phyloP scores from a whole-genome alignment of 2,113 vertebrate species.

The Nannobrachium achirus region DNA sequence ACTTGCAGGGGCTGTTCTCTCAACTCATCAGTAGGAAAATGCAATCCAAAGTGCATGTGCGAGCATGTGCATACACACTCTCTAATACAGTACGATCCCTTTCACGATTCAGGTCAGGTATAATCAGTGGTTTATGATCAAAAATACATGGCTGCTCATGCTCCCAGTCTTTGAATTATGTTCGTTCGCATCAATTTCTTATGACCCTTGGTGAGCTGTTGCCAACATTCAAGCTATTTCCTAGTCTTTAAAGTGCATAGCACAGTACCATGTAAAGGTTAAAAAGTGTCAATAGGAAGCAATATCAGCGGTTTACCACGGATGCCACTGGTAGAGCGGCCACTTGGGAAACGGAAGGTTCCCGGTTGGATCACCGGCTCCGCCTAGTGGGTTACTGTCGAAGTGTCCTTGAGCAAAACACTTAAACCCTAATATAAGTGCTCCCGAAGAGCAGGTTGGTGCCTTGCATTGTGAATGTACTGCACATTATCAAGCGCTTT shows the following conservation, averaged over 20 bases:
- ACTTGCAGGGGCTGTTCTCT: too few relatives aligned
- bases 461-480: too few relatives aligned
- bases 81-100: neutral
- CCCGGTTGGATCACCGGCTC: too few relatives aligned
- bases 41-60: too few relatives aligned
- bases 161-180: neutral
- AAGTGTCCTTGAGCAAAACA: too few relatives aligned
- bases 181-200: neutral
- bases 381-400: too few relatives aligned
- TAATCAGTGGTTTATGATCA: conserved; percentile 10
- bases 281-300: neutral
- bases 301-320: neutral
- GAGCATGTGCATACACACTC: neutral
- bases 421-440: too few relatives aligned
- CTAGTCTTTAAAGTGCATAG: neutral
- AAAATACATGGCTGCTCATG: conserved; percentile 1
- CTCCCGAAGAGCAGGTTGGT: too few relatives aligned
- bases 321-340: neutral
- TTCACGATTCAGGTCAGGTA: conserved; percentile 13
- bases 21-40: too few relatives aligned
- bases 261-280: neutral
- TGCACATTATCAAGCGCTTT: too few relatives aligned
- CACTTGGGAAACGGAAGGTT: too few relatives aligned
- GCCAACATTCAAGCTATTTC: neutral
- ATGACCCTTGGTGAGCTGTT: neutral